These are phyloP conservation scores for Lasioglossum figueresi DNA, from an alignment of 2,888 invertebrate genomes.

Conservation along the genomic window DNA sequence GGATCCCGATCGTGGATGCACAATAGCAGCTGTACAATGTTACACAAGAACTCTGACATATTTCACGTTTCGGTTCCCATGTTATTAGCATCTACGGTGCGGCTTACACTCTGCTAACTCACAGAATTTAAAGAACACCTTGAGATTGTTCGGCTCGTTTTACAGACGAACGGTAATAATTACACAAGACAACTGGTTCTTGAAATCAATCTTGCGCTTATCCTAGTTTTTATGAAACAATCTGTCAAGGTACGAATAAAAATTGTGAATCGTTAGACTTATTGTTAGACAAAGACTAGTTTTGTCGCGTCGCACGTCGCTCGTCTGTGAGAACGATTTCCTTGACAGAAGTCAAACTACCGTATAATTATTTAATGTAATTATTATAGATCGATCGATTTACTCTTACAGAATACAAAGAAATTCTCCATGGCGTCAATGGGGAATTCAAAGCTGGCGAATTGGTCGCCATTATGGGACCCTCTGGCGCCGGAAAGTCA, in stretches of 20 bases:
- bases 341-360: neutral
- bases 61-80: neutral
- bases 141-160: neutral
- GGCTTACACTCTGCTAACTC: neutral
- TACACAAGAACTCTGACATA: neutral
- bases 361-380: neutral
- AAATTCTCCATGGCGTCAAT: constrained; percentile 86
- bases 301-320: too few relatives aligned
- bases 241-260: neutral
- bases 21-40: neutral
- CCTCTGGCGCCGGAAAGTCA: constrained; percentile 92
- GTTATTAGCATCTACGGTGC: neutral
- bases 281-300: too few relatives aligned
- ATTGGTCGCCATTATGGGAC: constrained; percentile 89
- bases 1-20: neutral
- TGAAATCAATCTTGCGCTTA: neutral
- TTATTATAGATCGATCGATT: neutral
- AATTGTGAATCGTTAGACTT: neutral
- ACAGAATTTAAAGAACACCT: neutral
- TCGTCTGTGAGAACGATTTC: neutral
- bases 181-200: neutral
- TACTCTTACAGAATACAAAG: constrained; percentile 85
- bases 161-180: neutral
- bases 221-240: neutral
- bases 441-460: constrained; percentile 87